Base-by-base conservation (phyloP, 2,113 vertebrate genomes). In the Nanorana parkeri region DNA sequence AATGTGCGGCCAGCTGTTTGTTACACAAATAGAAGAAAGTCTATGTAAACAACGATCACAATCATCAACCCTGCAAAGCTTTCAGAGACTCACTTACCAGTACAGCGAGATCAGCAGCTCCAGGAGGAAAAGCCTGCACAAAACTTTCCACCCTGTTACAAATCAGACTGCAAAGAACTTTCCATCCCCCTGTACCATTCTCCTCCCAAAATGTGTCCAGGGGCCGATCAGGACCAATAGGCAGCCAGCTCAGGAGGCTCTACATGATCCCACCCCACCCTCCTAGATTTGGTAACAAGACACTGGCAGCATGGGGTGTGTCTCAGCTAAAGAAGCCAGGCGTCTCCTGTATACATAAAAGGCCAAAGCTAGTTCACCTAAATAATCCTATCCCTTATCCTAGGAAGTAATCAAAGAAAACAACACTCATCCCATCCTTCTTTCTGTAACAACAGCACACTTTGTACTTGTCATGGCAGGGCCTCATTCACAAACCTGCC, bases 141-240 rank as follows among this genome's bases (percentile, higher is more conserved):
- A 60, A 71, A 80, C 17, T 80, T 71, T 71, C 78, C 66, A 52
- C 78, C 78, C 67, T 47, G 51, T 65, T 77, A 17, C 32, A 36
- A 36, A 68, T 17, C 20, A 68, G 32, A 65, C 60, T 65, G 64
- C 52, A 77, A 77, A 77, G 36, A 63, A 76, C 56, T 65, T 77
- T 65, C 58, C 75, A 51, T 17, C 75, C 60, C 75, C 61, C 60
- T 52, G 36, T 32, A 52, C 36, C 21, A 19, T 51, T 51, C 75
- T n/a, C 75, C 75, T 51, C 61, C 75, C 75, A 51, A 47, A 77
- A 26, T 54, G 23, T 64, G 60, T 36, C 60, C 41, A 26, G 41
- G 73, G 23, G 23, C 20, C 54, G 75, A 19, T 4, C 3, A 24
- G 36, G 24, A n/a, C 75, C 75, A 77, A 77, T 77, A 23, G 23